A percentile compares a stretch with the other conserved stretches of the same genome.
Conservation (phyloP, 2,113 vertebrate genomes). For the Trichechus manatus region DNA sequence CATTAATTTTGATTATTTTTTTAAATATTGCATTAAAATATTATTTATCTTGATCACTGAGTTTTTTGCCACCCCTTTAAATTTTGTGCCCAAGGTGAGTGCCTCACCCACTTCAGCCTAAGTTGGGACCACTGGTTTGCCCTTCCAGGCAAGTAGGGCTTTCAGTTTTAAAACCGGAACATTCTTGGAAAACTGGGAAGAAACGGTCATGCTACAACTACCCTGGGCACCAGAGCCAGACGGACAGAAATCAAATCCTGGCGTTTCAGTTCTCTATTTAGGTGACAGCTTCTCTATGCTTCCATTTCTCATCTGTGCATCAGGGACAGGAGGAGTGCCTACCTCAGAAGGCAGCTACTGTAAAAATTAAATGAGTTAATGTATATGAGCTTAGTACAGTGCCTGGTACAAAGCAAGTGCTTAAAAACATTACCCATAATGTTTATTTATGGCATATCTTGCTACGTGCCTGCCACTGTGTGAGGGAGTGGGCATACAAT, state of each 20-base stretch:
- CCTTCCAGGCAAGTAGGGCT: not conserved
- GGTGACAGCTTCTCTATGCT: not conserved
- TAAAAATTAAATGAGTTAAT: not conserved
- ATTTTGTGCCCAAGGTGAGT: not conserved
- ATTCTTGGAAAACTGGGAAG: not conserved
- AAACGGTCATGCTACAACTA: not conserved
- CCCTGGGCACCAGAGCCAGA: not conserved
- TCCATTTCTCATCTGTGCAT: fast-evolving
- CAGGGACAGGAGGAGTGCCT: fast-evolving
- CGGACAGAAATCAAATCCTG: not conserved
- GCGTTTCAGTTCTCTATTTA: fast-evolving
- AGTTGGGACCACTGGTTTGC: not conserved
- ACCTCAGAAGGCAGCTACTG: not conserved
- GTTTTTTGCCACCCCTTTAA: not conserved
- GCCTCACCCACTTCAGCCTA: not conserved
- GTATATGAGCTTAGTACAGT: not conserved
- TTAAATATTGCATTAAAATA: not conserved
- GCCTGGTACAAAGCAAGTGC: not conserved
- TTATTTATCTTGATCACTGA: not conserved
- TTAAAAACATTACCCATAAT: not conserved
- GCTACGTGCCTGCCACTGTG: fast-evolving
- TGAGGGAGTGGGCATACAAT: not conserved
- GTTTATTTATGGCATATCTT: not conserved
- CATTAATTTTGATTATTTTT: conserved; percentile 3
- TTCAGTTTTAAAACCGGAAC: not conserved